Base-by-base conservation (phyloP, 2,888 invertebrate genomes). In the Tenthredo scrophulariae region DNA sequence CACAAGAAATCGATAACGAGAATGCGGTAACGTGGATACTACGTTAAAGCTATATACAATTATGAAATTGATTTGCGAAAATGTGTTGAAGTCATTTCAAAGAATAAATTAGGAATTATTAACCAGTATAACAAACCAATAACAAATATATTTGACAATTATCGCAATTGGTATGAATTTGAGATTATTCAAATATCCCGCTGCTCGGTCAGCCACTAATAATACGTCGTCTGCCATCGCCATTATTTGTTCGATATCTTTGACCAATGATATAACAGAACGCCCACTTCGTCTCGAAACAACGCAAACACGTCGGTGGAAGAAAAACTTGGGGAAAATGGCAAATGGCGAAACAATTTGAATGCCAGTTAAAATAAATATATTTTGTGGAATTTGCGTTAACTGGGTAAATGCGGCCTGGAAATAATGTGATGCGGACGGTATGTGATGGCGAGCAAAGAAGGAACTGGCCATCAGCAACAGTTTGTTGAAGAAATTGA, bases 401-500 rank as follows among this genome's bases (percentile, higher is more conserved):
- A 40, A 62, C 85, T 86, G 70, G 88, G 84, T 90, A 90, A 90
- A 90, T 90, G 90, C 89, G 86, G 85, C 84, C 87, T 88, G 89
- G 88, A 88, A 89, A 85, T 85, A 88, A 90, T 91, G 91, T 91
- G 88, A 91, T 89, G 90, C 88, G 86, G 88, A 89, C 89, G 89
- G 89, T 89, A 86, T 86, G 90, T 89, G 88, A 93, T 93, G 92
- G 92, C 92, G 89, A 89, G 88, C 85, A 88, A 89, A 87, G 90
- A 89, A 88, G 87, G 85, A 86, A 86, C 85, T 87, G 88, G 87
- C 88, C 90, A 89, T 88, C 91, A 92, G 88, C 94, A 94, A 89
- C 93, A 94, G 91, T 96, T 96, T 94, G 96, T 97, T 91, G 96
- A 96, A 94, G 96, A 97, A 94, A 97, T 97, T 93, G 95, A 97